Evolutionary conservation across 1,140 invertebrate genomes (phyloP).

Genomic region (Muscidifurax raptorellus): DNA sequence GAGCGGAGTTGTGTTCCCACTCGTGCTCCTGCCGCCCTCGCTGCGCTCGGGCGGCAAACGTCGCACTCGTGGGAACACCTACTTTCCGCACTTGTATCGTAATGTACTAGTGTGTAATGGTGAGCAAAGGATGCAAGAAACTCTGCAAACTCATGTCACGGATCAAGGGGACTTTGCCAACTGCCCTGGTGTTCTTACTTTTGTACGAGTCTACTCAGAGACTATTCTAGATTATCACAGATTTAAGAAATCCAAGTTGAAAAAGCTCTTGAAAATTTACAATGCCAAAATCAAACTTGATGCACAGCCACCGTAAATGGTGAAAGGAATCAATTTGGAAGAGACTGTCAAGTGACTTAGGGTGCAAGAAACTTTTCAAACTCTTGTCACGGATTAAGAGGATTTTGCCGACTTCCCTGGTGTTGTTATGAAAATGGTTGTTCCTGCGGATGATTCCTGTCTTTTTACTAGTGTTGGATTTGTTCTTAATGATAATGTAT

Average conservation of each 20-base stretch:
- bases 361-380: too few relatives aligned
- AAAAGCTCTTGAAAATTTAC: slow-evolving; percentile 86
- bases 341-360: slow-evolving; percentile 50
- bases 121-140: slow-evolving; percentile 46
- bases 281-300: slow-evolving; percentile 79
- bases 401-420: too few relatives aligned
- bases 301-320: slow-evolving; percentile 77
- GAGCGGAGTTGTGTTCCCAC: too few relatives aligned
- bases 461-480: slow-evolving; percentile 92
- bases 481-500: slow-evolving; percentile 75
- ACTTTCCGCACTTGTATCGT: too few relatives aligned
- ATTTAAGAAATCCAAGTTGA: slow-evolving; percentile 82
- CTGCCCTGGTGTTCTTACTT: slow-evolving; percentile 85
- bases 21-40: too few relatives aligned
- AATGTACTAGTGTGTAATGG: slow-evolving; percentile 51
- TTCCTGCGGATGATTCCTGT: slow-evolving; percentile 97
- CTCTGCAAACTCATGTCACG: slow-evolving; percentile 65
- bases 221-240: slow-evolving; percentile 69
- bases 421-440: slow-evolving; percentile 93
- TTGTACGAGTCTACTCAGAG: too few relatives aligned
- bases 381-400: too few relatives aligned
- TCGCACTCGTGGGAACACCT: too few relatives aligned
- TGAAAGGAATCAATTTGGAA: slow-evolving; percentile 79
- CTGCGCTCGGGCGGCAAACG: too few relatives aligned
- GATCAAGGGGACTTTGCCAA: slow-evolving; percentile 67